A percentile compares a stretch with the other conserved stretches of the same genome.
These are phyloP conservation scores for Uloborus plumipes DNA, from an alignment of 2,888 invertebrate genomes.

Conservation along the genomic window DNA sequence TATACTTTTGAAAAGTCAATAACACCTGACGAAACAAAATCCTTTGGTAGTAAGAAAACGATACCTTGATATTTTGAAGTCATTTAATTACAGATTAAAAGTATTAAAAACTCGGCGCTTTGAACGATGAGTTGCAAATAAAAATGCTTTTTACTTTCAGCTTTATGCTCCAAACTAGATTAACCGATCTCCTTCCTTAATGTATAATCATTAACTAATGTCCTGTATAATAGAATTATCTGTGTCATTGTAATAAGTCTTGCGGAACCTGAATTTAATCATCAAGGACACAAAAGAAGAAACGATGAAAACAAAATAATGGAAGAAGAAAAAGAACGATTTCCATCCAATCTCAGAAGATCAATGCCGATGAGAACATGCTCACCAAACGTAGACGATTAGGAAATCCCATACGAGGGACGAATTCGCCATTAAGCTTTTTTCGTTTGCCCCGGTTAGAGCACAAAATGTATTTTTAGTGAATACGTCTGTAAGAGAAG, in stretches of 20 bases:
- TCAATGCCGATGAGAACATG: slow-evolving; percentile 39
- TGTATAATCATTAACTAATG: slow-evolving; percentile 48
- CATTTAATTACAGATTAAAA: too few species aligned
- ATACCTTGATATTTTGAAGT: too few species aligned
- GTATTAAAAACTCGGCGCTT: too few species aligned
- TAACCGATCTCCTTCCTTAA: slow-evolving; percentile 26
- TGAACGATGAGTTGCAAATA: too few species aligned
- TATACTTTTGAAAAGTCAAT: too few species aligned
- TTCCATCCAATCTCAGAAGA: slow-evolving; percentile 40
- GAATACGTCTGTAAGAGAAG: too few species aligned
- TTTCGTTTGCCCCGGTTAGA: not conserved
- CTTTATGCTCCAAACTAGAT: not conserved
- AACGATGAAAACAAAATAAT: slow-evolving; percentile 2
- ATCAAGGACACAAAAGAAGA: slow-evolving; percentile 11
- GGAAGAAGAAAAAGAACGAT: slow-evolving; percentile 14
- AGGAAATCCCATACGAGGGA: slow-evolving; percentile 8
- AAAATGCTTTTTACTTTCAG: too few species aligned
- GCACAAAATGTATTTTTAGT: too few species aligned
- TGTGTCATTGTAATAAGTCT: slow-evolving; percentile 34
- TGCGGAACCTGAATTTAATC: slow-evolving; percentile 35
- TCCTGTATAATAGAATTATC: slow-evolving; percentile 1
- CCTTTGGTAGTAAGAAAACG: too few species aligned
- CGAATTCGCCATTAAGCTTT: not conserved
- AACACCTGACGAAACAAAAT: too few species aligned
- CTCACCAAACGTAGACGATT: slow-evolving; percentile 36